A percentile compares a stretch with the other conserved stretches of the same genome.
Evolutionary conservation across 1,140 invertebrate species (phyloP).

Genomic region (Heliothis subflexa): DNA sequence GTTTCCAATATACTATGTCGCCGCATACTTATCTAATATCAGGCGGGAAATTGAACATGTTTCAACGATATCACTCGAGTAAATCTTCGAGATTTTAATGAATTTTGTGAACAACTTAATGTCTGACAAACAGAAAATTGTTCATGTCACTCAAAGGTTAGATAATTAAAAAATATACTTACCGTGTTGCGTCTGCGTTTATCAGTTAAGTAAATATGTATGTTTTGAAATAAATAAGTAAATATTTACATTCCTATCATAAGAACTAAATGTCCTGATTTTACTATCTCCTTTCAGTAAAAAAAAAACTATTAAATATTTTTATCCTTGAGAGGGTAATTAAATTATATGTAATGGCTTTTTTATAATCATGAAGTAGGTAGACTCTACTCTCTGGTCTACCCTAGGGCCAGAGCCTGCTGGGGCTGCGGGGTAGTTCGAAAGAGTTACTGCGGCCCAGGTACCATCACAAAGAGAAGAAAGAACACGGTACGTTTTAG

Average conservation of each 20-base stretch:
- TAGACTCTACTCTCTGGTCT: too few species aligned
- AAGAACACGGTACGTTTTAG: too few species aligned
- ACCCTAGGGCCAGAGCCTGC: too few species aligned
- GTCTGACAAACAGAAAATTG: slow-evolving; percentile 38
- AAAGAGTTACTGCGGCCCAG: too few species aligned
- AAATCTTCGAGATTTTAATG: slow-evolving; percentile 53
- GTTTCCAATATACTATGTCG: neutral
- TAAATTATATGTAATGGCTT: too few species aligned
- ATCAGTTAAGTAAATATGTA: neutral
- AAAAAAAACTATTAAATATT: too few species aligned
- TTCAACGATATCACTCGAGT: slow-evolving; percentile 43
- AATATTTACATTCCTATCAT: neutral
- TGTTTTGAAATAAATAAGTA: neutral
- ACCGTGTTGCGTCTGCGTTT: neutral
- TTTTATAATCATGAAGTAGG: too few species aligned
- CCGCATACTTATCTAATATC: slow-evolving; percentile 25
- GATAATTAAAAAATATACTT: slow-evolving; percentile 20
- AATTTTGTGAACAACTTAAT: slow-evolving; percentile 50
- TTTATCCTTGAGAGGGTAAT: too few species aligned
- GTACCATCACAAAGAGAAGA: too few species aligned
- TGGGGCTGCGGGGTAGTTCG: too few species aligned
- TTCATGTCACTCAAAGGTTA: slow-evolving; percentile 10
- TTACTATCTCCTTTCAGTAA: too few species aligned
- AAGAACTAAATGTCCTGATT: too few species aligned
- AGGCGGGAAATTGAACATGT: slow-evolving; percentile 48